Evolutionary conservation across 1,140 invertebrate species (phyloP).

Genomic region (Ooceraea biroi): DNA sequence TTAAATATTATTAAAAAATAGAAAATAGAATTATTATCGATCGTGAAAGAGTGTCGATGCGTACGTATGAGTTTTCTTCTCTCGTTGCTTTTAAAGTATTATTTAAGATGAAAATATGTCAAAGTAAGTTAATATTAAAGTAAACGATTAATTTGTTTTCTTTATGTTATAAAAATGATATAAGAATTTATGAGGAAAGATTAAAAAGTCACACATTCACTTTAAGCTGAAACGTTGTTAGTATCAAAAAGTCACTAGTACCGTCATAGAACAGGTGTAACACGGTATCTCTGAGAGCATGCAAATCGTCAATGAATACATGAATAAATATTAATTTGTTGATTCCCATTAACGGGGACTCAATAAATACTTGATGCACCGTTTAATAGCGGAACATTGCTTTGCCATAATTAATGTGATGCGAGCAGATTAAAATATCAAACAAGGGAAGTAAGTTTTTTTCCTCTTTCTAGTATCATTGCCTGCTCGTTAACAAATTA

Average conservation of each 20-base stretch:
- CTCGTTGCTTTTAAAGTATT: no score
- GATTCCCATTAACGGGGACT: background rate
- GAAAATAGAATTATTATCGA: background rate
- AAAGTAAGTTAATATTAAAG: no score
- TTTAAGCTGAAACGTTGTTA: background rate
- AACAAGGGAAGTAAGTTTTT: background rate
- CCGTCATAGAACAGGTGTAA: background rate
- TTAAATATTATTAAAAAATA: no score
- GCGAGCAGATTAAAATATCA: slow-evolving; percentile 12
- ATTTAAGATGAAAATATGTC: no score
- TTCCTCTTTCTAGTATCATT: background rate
- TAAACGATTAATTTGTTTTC: no score
- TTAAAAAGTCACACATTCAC: no score
- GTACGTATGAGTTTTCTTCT: no score
- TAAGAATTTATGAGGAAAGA: no score
- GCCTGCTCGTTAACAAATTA: background rate
- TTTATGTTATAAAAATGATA: no score
- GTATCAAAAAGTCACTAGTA: no score
- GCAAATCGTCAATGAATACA: background rate
- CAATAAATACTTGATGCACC: background rate
- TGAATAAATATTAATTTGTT: background rate
- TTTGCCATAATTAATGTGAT: slow-evolving; percentile 12
- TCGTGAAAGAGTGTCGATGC: no score
- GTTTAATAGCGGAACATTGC: slow-evolving; percentile 11
- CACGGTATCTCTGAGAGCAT: background rate